A percentile compares a stretch with the other conserved stretches of the same genome.
phyloP scores from a whole-genome alignment of 2,797 vertebrate species.

The Streptopelia turtur region DNA sequence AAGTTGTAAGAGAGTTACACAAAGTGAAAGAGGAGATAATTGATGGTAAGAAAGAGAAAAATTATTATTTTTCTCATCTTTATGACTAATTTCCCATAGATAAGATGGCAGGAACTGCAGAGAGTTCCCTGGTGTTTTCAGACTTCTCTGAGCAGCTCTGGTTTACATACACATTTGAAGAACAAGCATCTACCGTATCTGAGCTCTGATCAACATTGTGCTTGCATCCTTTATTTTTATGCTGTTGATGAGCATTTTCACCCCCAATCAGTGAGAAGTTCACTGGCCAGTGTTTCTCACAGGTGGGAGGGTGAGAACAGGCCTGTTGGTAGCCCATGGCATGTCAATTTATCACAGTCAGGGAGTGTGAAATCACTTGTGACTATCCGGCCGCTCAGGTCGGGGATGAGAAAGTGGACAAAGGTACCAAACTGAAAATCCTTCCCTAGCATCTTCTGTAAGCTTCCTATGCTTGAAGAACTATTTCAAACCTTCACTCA shows the following conservation, averaged over 20 bases:
- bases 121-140: conserved; percentile 39
- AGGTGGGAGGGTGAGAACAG: conserved; percentile 16
- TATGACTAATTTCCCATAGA: conserved; percentile 58
- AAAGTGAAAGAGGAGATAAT: conserved; percentile 99
- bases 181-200: background rate
- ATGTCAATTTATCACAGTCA: background rate
- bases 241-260: background rate
- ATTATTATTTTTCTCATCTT: conserved; percentile 69
- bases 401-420: background rate
- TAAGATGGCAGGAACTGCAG: conserved; percentile 57
- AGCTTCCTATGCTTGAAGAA: background rate
- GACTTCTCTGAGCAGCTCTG: conserved; percentile 28
- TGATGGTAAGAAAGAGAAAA: conserved; percentile 87
- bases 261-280: conserved; percentile 35
- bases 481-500: background rate
- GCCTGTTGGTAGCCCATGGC: background rate
- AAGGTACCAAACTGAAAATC: background rate
- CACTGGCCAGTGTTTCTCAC: conserved; percentile 9
- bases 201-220: background rate
- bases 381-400: background rate
- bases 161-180: background rate
- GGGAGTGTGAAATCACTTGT: background rate
- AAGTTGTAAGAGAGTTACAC: conserved; percentile 97
- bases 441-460: background rate
- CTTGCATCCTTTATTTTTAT: conserved; percentile 23